These are phyloP conservation scores for Ceratitis capitata DNA, from an alignment of 1,140 invertebrate genomes.

Conservation along the genomic window DNA sequence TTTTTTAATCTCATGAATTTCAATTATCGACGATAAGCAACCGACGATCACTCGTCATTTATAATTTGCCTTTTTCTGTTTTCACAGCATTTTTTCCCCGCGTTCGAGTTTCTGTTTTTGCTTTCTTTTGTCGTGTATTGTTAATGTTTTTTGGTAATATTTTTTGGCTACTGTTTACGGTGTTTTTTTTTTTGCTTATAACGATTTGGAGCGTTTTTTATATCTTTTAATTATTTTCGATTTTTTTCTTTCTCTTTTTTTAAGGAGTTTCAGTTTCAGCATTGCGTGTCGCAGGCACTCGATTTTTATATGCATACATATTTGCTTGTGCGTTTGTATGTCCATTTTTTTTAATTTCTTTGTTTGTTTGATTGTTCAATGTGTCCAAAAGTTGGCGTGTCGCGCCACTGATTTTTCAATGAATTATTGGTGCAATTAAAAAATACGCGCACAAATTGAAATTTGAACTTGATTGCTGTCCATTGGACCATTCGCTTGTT, in stretches of 20 bases:
- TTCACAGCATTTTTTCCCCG: constrained; percentile 26
- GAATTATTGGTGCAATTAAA: constrained; percentile 36
- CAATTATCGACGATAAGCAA: constrained; percentile 38
- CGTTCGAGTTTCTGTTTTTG: neutral
- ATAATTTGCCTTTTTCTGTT: constrained; percentile 37
- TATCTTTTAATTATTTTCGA: neutral
- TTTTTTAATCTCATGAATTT: constrained; percentile 13
- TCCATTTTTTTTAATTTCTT: too few species aligned
- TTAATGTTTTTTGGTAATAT: neutral
- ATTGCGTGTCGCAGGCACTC: neutral
- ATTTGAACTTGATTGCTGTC: constrained; percentile 3
- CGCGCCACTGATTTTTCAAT: constrained; percentile 19
- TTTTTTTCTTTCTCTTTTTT: constrained; percentile 21
- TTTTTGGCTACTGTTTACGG: neutral
- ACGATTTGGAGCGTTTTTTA: neutral
- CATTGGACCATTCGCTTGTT: too few species aligned
- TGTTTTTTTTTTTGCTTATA: neutral
- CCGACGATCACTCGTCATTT: constrained; percentile 32
- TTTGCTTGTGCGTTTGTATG: neutral
- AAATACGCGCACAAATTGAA: constrained; percentile 34
- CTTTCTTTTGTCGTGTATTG: neutral
- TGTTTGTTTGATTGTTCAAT: neutral
- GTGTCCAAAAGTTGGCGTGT: constrained; percentile 12
- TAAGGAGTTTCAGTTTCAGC: neutral
- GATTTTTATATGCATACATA: neutral